Conservation (phyloP, 2,113 vertebrate species). For the Oreotrochilus melanogaster region DNA sequence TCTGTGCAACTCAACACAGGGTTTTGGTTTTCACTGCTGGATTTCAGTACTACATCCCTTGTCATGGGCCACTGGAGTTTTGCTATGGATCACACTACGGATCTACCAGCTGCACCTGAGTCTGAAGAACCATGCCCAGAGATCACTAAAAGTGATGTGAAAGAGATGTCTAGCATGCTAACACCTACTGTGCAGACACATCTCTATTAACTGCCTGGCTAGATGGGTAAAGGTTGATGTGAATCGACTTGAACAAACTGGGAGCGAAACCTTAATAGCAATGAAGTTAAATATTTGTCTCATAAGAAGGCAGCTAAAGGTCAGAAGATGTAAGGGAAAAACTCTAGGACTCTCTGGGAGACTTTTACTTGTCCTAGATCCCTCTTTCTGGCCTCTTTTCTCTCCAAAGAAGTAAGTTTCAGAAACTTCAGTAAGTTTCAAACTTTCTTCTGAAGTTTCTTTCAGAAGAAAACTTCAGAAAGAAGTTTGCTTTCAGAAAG, state of each 20-base stretch:
- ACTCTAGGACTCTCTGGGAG: neutral
- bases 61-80: neutral
- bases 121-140: neutral
- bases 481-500: too few species aligned
- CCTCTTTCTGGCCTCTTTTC: neutral
- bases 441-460: too few species aligned
- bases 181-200: accelerated
- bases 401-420: neutral
- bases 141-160: neutral
- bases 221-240: neutral
- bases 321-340: neutral
- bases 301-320: neutral
- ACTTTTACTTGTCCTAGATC: neutral
- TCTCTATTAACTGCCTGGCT: neutral
- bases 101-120: neutral
- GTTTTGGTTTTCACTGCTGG: accelerated
- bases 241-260: neutral
- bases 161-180: neutral
- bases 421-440: too few species aligned
- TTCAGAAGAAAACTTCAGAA: too few species aligned
- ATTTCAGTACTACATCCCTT: neutral
- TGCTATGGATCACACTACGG: neutral
- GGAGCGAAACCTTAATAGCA: neutral
- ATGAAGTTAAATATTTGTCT: neutral
- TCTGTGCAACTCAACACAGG: neutral